Conservation (phyloP, 2,113 vertebrate species). For the Leptodactylus fuscus region DNA sequence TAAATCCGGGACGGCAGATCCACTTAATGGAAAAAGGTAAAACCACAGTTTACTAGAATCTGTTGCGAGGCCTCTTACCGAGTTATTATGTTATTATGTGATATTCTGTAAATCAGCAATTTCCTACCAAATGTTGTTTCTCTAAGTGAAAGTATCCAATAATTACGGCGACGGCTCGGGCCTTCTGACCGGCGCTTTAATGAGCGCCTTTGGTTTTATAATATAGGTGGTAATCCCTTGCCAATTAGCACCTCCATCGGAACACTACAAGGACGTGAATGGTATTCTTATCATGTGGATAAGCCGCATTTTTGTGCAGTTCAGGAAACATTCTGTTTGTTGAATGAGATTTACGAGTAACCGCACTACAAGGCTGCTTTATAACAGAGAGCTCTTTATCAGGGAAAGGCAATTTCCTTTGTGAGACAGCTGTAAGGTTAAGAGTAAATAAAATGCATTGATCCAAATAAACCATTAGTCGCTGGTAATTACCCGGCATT, state of each 20-base stretch:
- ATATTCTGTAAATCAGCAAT: slow-evolving; percentile 44
- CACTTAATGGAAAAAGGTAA: neutral
- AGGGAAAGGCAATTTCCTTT: slow-evolving; percentile 36
- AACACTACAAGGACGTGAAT: neutral
- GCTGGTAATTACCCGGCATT: slow-evolving; percentile 44
- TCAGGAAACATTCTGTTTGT: slow-evolving; percentile 47
- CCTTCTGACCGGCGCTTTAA: neutral
- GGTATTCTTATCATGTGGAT: slow-evolving; percentile 46
- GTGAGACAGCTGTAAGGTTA: slow-evolving; percentile 21
- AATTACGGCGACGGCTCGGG: slow-evolving; percentile 2
- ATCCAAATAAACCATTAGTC: slow-evolving; percentile 45
- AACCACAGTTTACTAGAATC: slow-evolving; percentile 35
- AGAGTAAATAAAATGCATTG: slow-evolving; percentile 55
- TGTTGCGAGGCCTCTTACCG: neutral
- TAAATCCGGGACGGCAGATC: neutral
- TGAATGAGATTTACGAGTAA: slow-evolving; percentile 47
- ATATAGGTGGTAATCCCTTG: slow-evolving; percentile 50
- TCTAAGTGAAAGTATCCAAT: slow-evolving; percentile 32
- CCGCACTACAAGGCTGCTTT: slow-evolving; percentile 16
- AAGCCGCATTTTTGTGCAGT: slow-evolving; percentile 45
- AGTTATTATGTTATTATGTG: slow-evolving; percentile 32
- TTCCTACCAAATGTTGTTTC: slow-evolving; percentile 51
- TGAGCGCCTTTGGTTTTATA: slow-evolving; percentile 28
- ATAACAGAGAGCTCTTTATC: slow-evolving; percentile 28
- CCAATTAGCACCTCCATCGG: slow-evolving; percentile 51